Evolutionary conservation across 2,888 invertebrate genomes (phyloP).

Genomic region (Choristoneura rosaceana): DNA sequence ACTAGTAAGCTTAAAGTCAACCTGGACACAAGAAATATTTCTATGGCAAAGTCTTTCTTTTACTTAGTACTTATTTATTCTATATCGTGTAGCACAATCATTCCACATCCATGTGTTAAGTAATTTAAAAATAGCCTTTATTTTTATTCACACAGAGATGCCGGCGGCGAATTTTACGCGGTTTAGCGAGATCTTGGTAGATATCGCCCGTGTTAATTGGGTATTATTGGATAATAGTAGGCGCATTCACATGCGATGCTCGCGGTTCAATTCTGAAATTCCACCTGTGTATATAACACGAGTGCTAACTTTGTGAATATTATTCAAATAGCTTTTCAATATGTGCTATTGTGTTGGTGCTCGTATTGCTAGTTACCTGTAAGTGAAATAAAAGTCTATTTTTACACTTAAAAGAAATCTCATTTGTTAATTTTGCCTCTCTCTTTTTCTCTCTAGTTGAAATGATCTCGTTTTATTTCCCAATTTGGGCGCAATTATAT

Average conservation of each 20-base stretch:
- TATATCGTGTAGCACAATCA: background rate
- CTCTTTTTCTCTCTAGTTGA: no score
- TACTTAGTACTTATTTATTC: background rate
- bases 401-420: no score
- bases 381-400: no score
- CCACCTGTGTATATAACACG: background rate
- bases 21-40: background rate
- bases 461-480: background rate
- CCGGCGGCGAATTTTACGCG: constrained; percentile 54
- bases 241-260: constrained; percentile 21
- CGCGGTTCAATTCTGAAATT: constrained; percentile 3
- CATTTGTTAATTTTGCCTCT: no score
- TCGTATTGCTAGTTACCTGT: no score
- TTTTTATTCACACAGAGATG: constrained; percentile 49
- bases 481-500: no score
- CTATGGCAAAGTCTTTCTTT: background rate
- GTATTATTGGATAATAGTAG: constrained; percentile 63
- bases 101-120: constrained; percentile 45
- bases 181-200: constrained; percentile 55
- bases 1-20: background rate
- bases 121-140: constrained; percentile 55
- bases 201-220: constrained; percentile 60
- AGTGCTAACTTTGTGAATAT: background rate
- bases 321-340: background rate
- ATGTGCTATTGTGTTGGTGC: no score